Base-by-base conservation (phyloP, 2,888 invertebrate species). In the Pseudeuparius sepicola region DNA sequence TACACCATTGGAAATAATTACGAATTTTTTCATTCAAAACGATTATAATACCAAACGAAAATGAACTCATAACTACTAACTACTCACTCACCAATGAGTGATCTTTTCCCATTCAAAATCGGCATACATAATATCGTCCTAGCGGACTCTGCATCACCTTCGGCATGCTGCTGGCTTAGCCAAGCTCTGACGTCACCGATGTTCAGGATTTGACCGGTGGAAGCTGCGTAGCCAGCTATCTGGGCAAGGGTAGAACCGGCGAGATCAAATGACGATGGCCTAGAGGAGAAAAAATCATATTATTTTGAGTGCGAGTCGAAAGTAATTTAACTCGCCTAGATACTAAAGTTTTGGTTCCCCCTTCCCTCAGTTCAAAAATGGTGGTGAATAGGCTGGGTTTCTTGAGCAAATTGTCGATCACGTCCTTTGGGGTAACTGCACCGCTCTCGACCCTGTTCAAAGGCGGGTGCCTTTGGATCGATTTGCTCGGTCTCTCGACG, bases 81-180 rank as follows among this genome's bases (percentile, higher is more conserved):
- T 20, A n/a, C 15, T 7, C 18, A 17, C 41, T 42, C 47, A 56
- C 57, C 93, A 51, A 93, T 88, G 3, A 90, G 83, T 41, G 74
- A 77, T 52, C 84, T 82, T 56, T 89, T 84, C 2, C 86, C 88
- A 59, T 92, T 90, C 24, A 84, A 82, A 44, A 93, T 90, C 3
- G 92, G 90, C 83, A 92, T 88, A 53, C 89, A 89, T 2, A 93
- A 73, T 57, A 92, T 85, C 18, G 85, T 86, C 39, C 75, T 73
- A 18, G 80, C 81, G 36, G 72, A 71, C 33, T 75, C 76, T 0
- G 77, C 78, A 52, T 80, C 80, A 14, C 73, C 73, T 53, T 75
- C 73, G 32, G 66, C 67, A 47, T 76, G 73, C 51, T 76, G 73
- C 38, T 75, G 77, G 45, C 73, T 75, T 39, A 82, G 70, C 88